A percentile compares a stretch with the other conserved stretches of the same genome.
These are phyloP conservation scores for Sthenelais limicola DNA, from an alignment of 2,888 invertebrate genomes.

Conservation along the genomic window DNA sequence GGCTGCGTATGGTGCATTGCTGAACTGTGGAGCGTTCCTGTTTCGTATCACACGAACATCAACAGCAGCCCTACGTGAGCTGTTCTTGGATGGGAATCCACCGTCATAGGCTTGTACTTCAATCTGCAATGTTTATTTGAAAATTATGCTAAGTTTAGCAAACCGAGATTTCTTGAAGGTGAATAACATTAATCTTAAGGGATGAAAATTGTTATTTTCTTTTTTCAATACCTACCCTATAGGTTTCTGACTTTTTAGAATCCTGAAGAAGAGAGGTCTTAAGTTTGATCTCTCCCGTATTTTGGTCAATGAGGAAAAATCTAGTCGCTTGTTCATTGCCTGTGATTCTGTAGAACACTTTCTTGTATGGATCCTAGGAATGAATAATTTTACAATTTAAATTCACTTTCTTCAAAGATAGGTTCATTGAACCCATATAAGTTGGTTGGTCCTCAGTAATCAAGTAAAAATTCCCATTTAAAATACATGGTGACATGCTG, in stretches of 20 bases:
- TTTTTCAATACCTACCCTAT: constrained; percentile 35
- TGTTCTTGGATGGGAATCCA: constrained; percentile 52
- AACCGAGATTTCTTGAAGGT: too few species aligned
- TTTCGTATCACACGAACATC: constrained; percentile 62
- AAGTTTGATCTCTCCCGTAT: constrained; percentile 57
- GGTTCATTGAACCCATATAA: too few species aligned
- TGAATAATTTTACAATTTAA: not conserved
- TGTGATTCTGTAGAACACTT: constrained; percentile 55
- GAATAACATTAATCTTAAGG: not conserved
- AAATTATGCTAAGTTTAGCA: not conserved
- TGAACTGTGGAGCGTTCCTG: constrained; percentile 57
- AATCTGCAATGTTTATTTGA: not conserved
- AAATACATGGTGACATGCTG: too few species aligned
- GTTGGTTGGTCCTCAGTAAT: too few species aligned
- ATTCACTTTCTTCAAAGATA: not conserved
- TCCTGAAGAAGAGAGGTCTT: constrained; percentile 58
- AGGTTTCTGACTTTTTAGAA: constrained; percentile 28
- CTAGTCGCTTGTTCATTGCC: constrained; percentile 47
- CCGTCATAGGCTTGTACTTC: constrained; percentile 52
- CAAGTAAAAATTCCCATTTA: too few species aligned
- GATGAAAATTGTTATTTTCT: not conserved
- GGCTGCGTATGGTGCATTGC: constrained; percentile 54
- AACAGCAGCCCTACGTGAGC: constrained; percentile 54
- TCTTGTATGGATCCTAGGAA: constrained; percentile 56
- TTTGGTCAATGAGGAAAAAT: constrained; percentile 58